Base-by-base conservation (phyloP, 2,888 invertebrate species). In the Charanyca ferruginea region DNA sequence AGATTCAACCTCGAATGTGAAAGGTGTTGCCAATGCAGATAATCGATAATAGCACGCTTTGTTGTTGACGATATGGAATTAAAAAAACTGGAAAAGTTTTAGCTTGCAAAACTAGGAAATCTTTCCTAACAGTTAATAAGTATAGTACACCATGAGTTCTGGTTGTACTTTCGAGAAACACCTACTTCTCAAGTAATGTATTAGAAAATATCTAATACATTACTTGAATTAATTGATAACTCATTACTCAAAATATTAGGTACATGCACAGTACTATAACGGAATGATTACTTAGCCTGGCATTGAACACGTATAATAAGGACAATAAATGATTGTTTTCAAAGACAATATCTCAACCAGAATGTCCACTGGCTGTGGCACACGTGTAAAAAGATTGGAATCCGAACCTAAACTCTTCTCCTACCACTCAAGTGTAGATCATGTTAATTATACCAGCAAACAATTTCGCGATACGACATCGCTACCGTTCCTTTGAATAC, bases 1-100 rank as follows among this genome's bases (percentile, higher is more conserved):
- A 25, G 60, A 52, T 66, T 64, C 58, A 77, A 64, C 84, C 85
- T 86, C 70, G 80, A 77, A 74, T 73, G 60, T 80, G 81, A 83
- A 85, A 80, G 77, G 81, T 71, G 57, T 64, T 44, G 49, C 67
- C 53, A 71, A 58, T 65, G 63, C 47, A 63, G 48, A 62, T 74
- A 70, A 78, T 73, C 74, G 49, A 48, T 75, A 74, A 76, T 61
- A 45, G 52, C 66, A 59, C 68, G 61, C 51, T 57, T 67, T 58
- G 7, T 69, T 57, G 45, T 65, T 44, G 8, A 28, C n/a, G 16
- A n/a, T 42, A 23, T 44, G 9, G 42, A 25, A 59, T 64, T 35
- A 41, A 5, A 5, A 44, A 59, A 72, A 52, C 41, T 59, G 6
- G 42, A 69, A 69, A 59, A 38, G 11, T 51, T 5, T 42, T 49